phyloP scores from a whole-genome alignment of 2,113 vertebrate species.

The Ptyas mucosa region DNA sequence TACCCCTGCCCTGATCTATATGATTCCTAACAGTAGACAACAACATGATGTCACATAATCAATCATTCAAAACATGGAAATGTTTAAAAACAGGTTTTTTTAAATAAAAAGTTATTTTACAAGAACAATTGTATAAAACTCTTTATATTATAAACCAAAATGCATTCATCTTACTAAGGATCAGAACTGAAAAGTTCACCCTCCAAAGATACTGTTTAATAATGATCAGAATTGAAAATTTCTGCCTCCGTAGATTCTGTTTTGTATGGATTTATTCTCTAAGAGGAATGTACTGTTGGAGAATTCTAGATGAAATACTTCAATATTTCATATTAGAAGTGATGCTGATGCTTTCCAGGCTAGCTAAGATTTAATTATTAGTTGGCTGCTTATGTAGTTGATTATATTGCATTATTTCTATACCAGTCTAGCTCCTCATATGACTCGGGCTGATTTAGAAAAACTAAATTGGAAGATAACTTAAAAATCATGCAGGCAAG shows the following conservation, averaged over 20 bases:
- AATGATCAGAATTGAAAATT: not conserved
- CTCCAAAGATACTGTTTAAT: not conserved
- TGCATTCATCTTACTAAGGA: not conserved
- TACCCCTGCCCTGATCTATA: not conserved
- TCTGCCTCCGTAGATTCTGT: not conserved
- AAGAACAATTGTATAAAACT: not conserved
- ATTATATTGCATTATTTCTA: not conserved
- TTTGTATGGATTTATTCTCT: not conserved
- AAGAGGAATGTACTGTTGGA: not conserved
- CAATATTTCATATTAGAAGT: not conserved
- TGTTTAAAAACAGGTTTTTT: not conserved
- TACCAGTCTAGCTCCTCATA: not conserved
- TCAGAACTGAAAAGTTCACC: not conserved
- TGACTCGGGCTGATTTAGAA: not conserved
- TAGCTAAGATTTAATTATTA: not conserved
- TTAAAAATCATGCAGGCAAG: not conserved
- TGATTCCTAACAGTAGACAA: not conserved
- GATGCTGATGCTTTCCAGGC: not conserved
- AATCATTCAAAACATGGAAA: not conserved
- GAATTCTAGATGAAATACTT: not conserved
- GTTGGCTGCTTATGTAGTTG: not conserved
- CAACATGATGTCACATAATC: not conserved
- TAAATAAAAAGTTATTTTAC: not conserved
- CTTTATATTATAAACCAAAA: constrained; percentile 15
- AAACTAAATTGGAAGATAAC: not conserved